Evolutionary conservation across 2,113 vertebrate species (phyloP), one percentile per base, ranked within the genome.

Genomic region (Psettodes erumei): DNA sequence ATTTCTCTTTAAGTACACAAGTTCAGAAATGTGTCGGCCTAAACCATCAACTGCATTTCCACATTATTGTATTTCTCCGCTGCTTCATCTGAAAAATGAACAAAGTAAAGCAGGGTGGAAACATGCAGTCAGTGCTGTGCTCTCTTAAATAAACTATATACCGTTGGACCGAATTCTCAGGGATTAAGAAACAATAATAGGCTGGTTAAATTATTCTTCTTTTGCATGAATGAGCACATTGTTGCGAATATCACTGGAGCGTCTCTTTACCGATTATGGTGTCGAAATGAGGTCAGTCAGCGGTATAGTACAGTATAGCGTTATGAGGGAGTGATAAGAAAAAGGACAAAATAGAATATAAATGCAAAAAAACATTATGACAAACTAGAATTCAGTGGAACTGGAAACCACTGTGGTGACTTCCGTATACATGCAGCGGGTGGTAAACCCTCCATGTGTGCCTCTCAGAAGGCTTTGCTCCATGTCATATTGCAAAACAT

Each of bases 231-330:
- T 62, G 51, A 79, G 15, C 59, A 28, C 54, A 82, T 76, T 87
- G 78, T 79, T 3, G 8, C 16, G 30, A 70, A 62, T 72, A 23
- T 51, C 30, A 15, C 43, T 5, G 25, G 30, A 71, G 70, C 83
- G 61, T 87, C 78, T 79, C 71, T 54, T 50, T 51, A 27, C 61
- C 60, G 75, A 82, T 79, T 65, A 82, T 65, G 30, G 58, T 61
- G 43, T 60, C 1, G 19, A 81, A 81, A 78, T 33, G 23, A 70
- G 81, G 85, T 75, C 77, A 78, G 58, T 53, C 28, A 43, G 28
- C 11, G 37, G n/a, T n/a, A n/a, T n/a, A n/a, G n/a, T n/a, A n/a
- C n/a, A n/a, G n/a, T n/a, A n/a, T n/a, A n/a, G n/a, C n/a, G n/a
- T n/a, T n/a, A n/a, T n/a, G n/a, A n/a, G n/a, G n/a, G n/a, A n/a